Evolutionary conservation across 2,797 vertebrate species (phyloP).

Genomic region (Hemibagrus guttatus): DNA sequence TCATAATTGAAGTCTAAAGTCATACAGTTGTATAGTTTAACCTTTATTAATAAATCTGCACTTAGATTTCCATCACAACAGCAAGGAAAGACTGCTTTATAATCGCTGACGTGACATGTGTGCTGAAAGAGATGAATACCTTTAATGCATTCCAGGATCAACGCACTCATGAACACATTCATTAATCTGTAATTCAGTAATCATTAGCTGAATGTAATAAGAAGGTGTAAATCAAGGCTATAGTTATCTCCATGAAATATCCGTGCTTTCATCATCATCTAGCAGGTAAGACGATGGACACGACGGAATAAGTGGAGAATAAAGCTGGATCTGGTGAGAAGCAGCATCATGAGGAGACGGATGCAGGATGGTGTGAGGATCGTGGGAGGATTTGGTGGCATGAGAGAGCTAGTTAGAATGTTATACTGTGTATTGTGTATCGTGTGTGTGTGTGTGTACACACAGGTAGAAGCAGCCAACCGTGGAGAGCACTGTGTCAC

Average conservation of each 20-base stretch:
- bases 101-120: background rate
- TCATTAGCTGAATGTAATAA: background rate
- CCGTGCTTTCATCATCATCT: background rate
- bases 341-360: background rate
- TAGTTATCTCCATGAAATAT: background rate
- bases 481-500: slow-evolving; percentile 39
- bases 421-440: background rate
- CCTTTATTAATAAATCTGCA: background rate
- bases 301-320: background rate
- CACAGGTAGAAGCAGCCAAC: slow-evolving; percentile 24
- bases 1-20: too few species aligned
- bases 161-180: background rate
- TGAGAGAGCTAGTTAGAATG: background rate
- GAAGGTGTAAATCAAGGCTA: slow-evolving; percentile 1
- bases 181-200: too few species aligned
- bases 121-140: background rate
- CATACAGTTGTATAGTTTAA: background rate
- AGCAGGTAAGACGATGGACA: background rate
- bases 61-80: background rate
- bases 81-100: background rate
- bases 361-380: background rate
- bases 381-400: background rate
- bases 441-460: background rate
- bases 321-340: background rate
- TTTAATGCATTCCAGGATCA: background rate